Percentiles rank a stretch among this genome's conserved stretches.
Evolutionary conservation across 2,797 vertebrate species (phyloP).

Genomic region (Rhincodon typus): DNA sequence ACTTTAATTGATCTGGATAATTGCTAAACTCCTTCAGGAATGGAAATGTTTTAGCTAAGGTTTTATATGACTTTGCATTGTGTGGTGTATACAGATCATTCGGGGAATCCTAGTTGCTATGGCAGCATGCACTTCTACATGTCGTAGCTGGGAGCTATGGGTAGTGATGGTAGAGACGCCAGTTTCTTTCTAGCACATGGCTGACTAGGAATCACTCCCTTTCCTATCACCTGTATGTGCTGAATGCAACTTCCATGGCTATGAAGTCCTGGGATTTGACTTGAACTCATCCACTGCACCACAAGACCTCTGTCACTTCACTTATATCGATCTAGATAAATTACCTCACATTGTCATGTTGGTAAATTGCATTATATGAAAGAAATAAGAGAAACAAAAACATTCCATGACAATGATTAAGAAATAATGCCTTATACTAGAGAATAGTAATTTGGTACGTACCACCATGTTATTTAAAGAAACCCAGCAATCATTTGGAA

Average conservation of each 20-base stretch:
- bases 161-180: neutral
- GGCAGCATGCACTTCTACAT: neutral
- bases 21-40: neutral
- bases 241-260: neutral
- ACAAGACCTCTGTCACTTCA: neutral
- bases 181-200: neutral
- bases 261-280: neutral
- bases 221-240: neutral
- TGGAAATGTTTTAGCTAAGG: neutral
- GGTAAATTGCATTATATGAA: neutral
- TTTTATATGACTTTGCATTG: neutral
- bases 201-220: neutral
- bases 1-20: neutral
- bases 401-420: neutral
- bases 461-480: conserved; percentile 96
- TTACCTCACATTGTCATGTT: neutral
- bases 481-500: conserved; percentile 87
- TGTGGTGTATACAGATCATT: neutral
- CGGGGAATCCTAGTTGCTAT: neutral
- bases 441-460: conserved; percentile 47
- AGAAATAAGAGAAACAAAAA: neutral
- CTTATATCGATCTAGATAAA: neutral
- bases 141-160: too few species aligned
- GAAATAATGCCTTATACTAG: conserved; percentile 48
- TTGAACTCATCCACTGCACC: neutral